Base-by-base conservation (phyloP, 2,797 vertebrate species). In the Botia kubotai region DNA sequence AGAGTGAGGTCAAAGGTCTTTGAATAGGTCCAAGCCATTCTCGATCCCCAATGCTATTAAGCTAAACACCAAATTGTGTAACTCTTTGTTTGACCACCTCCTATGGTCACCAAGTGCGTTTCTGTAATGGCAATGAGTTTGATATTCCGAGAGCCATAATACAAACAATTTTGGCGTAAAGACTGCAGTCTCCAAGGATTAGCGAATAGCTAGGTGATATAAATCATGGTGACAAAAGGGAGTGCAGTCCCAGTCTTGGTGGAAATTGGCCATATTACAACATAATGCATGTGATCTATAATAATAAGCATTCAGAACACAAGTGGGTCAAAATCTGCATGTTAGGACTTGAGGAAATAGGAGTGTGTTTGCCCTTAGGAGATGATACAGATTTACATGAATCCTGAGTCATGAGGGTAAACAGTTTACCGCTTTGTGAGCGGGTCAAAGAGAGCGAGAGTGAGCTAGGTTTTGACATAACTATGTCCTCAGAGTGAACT, bases 21-120 rank as follows among this genome's bases (percentile, higher is more conserved):
- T 71, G 33, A 46, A 63, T 26, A 57, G 63, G 69, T 16, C 19
- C 11, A 6, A 50, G 60, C 48, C 14, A 57, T 58, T 26, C 21
- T 63, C 7, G n/a, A 72, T 60, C 62, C 72, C 67, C 46, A 39
- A 67, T 55, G 23, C 57, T 62, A 55, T 79, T 79, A 79, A 82
- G 81, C 63, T 70, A 76, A 84, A 75, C 75, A 75, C 75, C 29
- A 17, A 83, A 77, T 72, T 17, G n/a, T 67, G 77, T 85, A 76
- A 78, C 70, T 57, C 77, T 78, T 82, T 72, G 14, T 50, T 48
- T 14, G 19, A 36, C 69, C 17, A 50, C 43, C 33, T 39, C 55
- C 43, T 36, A 43, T 50, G 76, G 53, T 62, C 53, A 62, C 43
- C 39, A 57, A 69, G 39, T 12, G 6, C 3, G 26, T 19, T 8